Conservation (phyloP, 2,888 invertebrate genomes). For the Cyclophora punctaria region DNA sequence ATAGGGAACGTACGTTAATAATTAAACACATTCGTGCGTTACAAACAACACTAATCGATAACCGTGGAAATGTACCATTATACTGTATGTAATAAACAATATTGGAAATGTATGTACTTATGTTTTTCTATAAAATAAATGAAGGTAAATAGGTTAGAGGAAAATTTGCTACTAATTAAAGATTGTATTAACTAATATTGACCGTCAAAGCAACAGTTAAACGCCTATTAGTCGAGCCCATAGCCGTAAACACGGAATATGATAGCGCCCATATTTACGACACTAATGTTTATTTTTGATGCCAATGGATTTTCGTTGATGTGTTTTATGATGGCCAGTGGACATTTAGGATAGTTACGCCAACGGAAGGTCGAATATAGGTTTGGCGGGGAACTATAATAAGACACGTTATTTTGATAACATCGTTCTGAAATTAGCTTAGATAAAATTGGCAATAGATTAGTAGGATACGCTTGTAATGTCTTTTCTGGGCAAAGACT, state of each 20-base stretch:
- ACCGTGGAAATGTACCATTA: no score
- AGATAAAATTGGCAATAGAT: no score
- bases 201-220: conserved; percentile 34
- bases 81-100: conserved; percentile 4
- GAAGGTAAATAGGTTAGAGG: conserved; percentile 21
- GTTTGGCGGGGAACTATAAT: no score
- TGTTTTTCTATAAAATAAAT: conserved; percentile 11
- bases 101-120: neutral
- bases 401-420: no score
- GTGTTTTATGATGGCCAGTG: no score
- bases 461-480: no score
- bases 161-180: conserved; percentile 31
- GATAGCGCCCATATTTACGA: conserved; percentile 37
- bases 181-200: conserved; percentile 35
- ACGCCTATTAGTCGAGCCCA: conserved; percentile 41
- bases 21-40: neutral
- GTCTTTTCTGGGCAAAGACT: no score
- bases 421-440: no score
- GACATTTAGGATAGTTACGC: no score
- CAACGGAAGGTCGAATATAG: no score
- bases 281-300: conserved; percentile 1
- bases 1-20: neutral
- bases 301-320: no score
- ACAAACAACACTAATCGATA: neutral
- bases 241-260: conserved; percentile 36